These are phyloP conservation scores for Drosophila melanosoma DNA, from an alignment of 2,888 invertebrate genomes.

Conservation along the genomic window DNA sequence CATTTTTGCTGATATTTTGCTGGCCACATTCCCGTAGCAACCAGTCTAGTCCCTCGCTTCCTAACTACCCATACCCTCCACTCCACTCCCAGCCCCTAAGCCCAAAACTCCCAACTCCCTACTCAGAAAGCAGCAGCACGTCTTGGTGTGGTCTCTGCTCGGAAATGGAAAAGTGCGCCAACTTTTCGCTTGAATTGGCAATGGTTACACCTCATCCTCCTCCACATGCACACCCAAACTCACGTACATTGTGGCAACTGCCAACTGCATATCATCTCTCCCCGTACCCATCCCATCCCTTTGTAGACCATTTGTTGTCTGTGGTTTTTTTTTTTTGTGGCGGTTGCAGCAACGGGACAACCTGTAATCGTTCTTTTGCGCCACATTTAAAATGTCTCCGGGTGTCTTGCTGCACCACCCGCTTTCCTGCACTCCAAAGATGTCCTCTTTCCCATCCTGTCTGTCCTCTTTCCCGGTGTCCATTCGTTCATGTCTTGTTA, in stretches of 20 bases:
- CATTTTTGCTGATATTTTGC: slow-evolving; percentile 70
- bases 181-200: slow-evolving; percentile 79
- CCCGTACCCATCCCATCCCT: background rate
- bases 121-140: slow-evolving; percentile 47
- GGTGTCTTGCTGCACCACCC: slow-evolving; percentile 48
- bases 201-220: slow-evolving; percentile 62
- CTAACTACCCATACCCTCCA: background rate
- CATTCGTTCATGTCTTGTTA: slow-evolving; percentile 81
- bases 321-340: slow-evolving; percentile 48
- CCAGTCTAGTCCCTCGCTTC: slow-evolving; percentile 2
- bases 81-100: background rate
- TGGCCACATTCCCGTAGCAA: slow-evolving; percentile 35
- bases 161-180: slow-evolving; percentile 80
- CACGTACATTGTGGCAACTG: slow-evolving; percentile 1
- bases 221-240: background rate
- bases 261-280: slow-evolving; percentile 6
- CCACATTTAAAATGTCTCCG: slow-evolving; percentile 80
- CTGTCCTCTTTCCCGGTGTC: slow-evolving; percentile 54
- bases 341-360: slow-evolving; percentile 68
- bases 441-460: background rate
- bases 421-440: background rate
- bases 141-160: slow-evolving; percentile 53
- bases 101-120: background rate
- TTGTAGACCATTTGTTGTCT: slow-evolving; percentile 55
- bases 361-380: slow-evolving; percentile 80